Conservation (phyloP, 2,113 vertebrate genomes). For the Nothobranchius kuhntae region DNA sequence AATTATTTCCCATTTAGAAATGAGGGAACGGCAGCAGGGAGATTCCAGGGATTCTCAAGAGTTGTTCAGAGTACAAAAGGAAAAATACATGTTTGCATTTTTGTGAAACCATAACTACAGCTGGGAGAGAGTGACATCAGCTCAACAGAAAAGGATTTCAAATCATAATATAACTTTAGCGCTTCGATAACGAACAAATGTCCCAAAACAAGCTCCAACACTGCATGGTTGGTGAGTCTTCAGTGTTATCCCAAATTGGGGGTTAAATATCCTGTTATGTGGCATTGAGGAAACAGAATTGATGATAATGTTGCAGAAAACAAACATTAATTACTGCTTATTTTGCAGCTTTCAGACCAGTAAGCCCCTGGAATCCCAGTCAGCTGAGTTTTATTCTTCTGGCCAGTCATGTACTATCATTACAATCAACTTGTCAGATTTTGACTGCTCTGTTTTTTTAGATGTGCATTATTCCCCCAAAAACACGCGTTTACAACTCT, state of each 20-base stretch:
- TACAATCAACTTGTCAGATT: conserved; percentile 72
- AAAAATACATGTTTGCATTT: conserved; percentile 54
- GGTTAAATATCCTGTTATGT: conserved; percentile 1
- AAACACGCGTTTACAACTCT: conserved; percentile 68
- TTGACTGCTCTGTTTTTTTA: conserved; percentile 61
- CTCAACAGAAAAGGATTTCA: conserved; percentile 18
- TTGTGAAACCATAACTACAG: conserved; percentile 5
- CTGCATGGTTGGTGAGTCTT: neutral
- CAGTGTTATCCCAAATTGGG: conserved; percentile 1
- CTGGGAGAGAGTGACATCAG: conserved; percentile 8
- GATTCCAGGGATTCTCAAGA: conserved; percentile 52
- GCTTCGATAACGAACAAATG: neutral
- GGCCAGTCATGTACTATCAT: conserved; percentile 42
- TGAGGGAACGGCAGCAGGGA: conserved; percentile 37
- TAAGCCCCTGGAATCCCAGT: conserved; percentile 24
- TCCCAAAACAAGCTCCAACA: neutral
- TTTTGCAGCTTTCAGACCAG: conserved; percentile 28
- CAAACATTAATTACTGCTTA: conserved; percentile 64
- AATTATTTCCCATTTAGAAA: conserved; percentile 56
- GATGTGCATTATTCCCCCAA: conserved; percentile 54
- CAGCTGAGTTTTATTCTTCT: conserved; percentile 36
- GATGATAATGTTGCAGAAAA: conserved; percentile 38
- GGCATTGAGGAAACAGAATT: conserved; percentile 15
- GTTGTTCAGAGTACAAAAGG: conserved; percentile 37
- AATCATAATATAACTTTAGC: neutral